Percentiles rank a stretch among this genome's conserved stretches.
These are phyloP conservation scores for Melanerpes aurifrons DNA, from an alignment of 2,113 vertebrate species.

Conservation along the genomic window DNA sequence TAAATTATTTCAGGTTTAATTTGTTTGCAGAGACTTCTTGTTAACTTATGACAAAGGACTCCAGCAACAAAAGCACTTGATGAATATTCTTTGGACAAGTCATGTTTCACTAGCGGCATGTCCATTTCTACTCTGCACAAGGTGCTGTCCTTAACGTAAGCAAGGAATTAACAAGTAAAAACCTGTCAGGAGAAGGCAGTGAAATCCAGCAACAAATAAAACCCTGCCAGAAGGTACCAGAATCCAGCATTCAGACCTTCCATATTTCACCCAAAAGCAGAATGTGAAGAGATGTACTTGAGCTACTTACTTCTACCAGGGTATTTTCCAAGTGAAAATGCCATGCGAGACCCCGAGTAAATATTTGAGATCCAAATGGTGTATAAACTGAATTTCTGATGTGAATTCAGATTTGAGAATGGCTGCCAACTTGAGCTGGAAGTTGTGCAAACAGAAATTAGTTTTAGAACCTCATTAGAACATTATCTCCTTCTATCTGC, in stretches of 20 bases:
- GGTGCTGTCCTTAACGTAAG: neutral
- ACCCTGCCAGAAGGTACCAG: neutral
- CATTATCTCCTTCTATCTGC: neutral
- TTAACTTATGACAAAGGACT: neutral
- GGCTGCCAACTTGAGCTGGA: neutral
- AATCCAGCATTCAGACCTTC: neutral
- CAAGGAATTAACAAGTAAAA: neutral
- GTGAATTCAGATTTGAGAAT: neutral
- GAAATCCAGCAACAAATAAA: neutral
- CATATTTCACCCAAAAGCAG: neutral
- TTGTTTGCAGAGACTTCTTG: neutral
- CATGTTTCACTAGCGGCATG: neutral
- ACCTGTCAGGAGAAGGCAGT: neutral
- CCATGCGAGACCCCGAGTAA: neutral
- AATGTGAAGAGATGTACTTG: neutral
- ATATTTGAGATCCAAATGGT: neutral
- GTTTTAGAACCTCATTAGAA: neutral
- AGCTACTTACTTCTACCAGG: neutral
- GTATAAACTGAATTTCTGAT: neutral
- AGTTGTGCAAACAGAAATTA: neutral
- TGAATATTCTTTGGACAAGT: neutral
- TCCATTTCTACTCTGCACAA: neutral
- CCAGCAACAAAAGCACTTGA: neutral
- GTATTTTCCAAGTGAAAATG: neutral
- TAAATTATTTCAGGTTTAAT: neutral